phyloP scores from a whole-genome alignment of 2,113 vertebrate species.

The Ictalurus punctatus region DNA sequence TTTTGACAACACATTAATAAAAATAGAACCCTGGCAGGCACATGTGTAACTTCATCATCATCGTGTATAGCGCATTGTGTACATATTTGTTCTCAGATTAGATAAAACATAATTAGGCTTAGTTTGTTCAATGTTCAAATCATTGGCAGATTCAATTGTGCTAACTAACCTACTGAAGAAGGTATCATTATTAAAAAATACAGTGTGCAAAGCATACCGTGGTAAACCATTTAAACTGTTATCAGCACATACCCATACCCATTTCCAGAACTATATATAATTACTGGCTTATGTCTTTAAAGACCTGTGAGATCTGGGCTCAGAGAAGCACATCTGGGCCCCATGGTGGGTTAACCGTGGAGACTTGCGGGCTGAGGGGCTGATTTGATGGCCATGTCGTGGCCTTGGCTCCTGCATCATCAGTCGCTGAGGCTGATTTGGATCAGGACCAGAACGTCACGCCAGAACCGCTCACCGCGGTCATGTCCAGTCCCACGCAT shows the following conservation, averaged over 20 bases:
- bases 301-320: slow-evolving; percentile 18
- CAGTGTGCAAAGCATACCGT: neutral
- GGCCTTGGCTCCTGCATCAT: slow-evolving; percentile 44
- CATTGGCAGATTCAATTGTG: neutral
- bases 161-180: neutral
- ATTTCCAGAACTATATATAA: neutral
- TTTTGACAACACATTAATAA: neutral
- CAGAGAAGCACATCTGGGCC: slow-evolving; percentile 1
- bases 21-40: neutral
- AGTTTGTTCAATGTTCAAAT: neutral
- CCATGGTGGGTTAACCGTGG: slow-evolving; percentile 22
- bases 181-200: neutral
- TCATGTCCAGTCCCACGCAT: slow-evolving; percentile 69
- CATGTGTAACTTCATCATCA: neutral
- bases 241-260: neutral
- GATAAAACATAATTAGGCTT: neutral
- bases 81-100: neutral
- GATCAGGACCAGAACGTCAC: slow-evolving; percentile 59
- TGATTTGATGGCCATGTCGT: slow-evolving; percentile 17
- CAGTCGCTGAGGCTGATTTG: slow-evolving; percentile 61
- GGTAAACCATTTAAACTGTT: neutral
- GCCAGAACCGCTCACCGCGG: slow-evolving; percentile 58
- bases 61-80: neutral
- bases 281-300: slow-evolving; percentile 10
- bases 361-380: slow-evolving; percentile 14